A percentile compares a stretch with the other conserved stretches of the same genome.
Conservation (phyloP, 23 tunicate genomes). For the Pegea sp. region DNA sequence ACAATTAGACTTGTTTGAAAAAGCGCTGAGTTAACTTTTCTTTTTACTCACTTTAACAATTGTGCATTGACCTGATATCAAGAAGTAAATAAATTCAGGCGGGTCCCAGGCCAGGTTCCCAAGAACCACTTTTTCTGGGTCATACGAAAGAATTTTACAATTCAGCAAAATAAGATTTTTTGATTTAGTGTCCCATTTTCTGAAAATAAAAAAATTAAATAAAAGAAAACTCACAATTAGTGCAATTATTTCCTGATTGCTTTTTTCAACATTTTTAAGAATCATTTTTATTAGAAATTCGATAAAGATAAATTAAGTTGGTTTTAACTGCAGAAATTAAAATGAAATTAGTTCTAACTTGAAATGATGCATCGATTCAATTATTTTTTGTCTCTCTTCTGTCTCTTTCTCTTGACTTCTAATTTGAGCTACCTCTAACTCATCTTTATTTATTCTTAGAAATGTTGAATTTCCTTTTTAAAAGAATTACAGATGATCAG, state of each 20-base stretch:
- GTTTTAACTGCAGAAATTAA: background rate
- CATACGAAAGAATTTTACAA: constrained; percentile 21
- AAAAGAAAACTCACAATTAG: too few relatives aligned
- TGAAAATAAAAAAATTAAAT: constrained; percentile 1
- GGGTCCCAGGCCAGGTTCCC: constrained; percentile 18
- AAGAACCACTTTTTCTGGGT: constrained; percentile 20
- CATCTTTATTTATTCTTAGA: constrained; percentile 53
- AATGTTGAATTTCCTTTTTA: constrained; percentile 45
- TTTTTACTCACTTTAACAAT: constrained; percentile 50
- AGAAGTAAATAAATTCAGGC: constrained; percentile 36
- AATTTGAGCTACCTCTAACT: constrained; percentile 44
- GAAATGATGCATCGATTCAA: constrained; percentile 37
- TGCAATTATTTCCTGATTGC: too few relatives aligned
- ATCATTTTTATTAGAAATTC: too few relatives aligned
- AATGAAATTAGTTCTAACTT: constrained; percentile 9
- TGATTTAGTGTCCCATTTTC: constrained; percentile 33
- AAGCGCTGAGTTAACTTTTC: too few relatives aligned
- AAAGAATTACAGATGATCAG: background rate
- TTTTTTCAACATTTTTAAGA: too few relatives aligned
- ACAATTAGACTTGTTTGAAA: too few relatives aligned
- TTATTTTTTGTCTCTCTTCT: constrained; percentile 28
- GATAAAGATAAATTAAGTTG: too few relatives aligned
- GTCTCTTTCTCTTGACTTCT: constrained; percentile 72
- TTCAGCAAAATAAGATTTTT: constrained; percentile 23
- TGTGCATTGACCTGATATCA: constrained; percentile 39